phyloP scores from a whole-genome alignment of 2,888 invertebrate genomes.

The Prenolepis imparis region DNA sequence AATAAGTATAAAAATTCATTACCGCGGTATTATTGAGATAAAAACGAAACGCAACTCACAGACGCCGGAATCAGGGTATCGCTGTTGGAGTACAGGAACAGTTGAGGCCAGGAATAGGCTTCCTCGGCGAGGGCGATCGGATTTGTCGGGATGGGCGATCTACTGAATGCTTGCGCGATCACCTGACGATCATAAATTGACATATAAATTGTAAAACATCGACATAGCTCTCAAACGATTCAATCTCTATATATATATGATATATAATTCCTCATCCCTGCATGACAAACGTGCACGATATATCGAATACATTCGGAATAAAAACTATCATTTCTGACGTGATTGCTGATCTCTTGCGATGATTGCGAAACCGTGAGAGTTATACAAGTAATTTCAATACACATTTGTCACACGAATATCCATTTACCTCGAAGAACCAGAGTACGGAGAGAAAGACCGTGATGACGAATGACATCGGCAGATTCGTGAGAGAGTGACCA shows the following conservation, averaged over 20 bases:
- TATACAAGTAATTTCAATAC: too few relatives aligned
- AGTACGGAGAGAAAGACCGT: slow-evolving; percentile 88
- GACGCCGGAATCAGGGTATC: slow-evolving; percentile 90
- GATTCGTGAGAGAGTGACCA: slow-evolving; percentile 87
- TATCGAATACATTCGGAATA: background rate
- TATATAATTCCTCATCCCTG: background rate
- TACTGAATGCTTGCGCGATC: slow-evolving; percentile 83
- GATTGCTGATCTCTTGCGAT: background rate
- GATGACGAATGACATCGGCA: slow-evolving; percentile 87
- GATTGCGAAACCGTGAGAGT: slow-evolving; percentile 2
- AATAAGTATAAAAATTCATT: background rate
- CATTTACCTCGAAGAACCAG: slow-evolving; percentile 88
- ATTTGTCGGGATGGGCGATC: slow-evolving; percentile 87
- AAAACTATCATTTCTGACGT: slow-evolving; percentile 19
- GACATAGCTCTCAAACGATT: slow-evolving; percentile 25
- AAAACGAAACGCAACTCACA: slow-evolving; percentile 83
- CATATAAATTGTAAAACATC: slow-evolving; percentile 9
- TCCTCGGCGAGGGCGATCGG: slow-evolving; percentile 89
- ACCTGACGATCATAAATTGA: slow-evolving; percentile 77
- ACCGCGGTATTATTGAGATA: background rate
- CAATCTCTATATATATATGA: slow-evolving; percentile 5
- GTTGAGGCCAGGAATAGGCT: slow-evolving; percentile 89
- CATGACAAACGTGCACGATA: background rate
- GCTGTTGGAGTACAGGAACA: slow-evolving; percentile 91
- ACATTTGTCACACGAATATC: background rate